phyloP scores from a whole-genome alignment of 64 coral and sea anemone species.

The Exaiptasia diaphana region DNA sequence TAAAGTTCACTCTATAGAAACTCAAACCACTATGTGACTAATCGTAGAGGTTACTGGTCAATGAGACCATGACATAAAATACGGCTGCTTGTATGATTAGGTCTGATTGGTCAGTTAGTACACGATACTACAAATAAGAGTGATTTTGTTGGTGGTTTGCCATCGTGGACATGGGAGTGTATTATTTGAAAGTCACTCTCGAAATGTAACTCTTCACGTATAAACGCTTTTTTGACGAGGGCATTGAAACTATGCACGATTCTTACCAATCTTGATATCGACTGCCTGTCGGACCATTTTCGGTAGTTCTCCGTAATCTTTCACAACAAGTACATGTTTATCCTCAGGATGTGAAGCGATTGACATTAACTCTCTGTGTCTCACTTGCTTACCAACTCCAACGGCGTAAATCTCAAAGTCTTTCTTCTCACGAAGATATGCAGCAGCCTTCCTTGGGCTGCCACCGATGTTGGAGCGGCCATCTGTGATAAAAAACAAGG shows the following conservation, averaged over 20 bases:
- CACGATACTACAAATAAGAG: no score
- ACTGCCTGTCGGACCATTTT: constrained; percentile 36
- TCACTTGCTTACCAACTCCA: constrained; percentile 52
- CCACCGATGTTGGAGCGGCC: constrained; percentile 81
- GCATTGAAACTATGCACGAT: neutral
- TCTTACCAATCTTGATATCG: constrained; percentile 56
- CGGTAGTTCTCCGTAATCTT: neutral
- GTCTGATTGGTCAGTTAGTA: no score
- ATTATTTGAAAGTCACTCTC: neutral
- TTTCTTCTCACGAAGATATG: neutral
- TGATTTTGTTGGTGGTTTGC: no score
- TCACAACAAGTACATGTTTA: constrained; percentile 46
- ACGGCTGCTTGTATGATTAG: no score
- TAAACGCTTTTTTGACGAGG: neutral
- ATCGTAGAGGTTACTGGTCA: no score
- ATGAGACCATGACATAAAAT: no score
- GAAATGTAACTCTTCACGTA: neutral
- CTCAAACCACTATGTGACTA: neutral
- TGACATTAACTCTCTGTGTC: constrained; percentile 29
- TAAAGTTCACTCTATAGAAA: neutral
- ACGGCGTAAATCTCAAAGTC: constrained; percentile 81
- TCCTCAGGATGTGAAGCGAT: constrained; percentile 57
- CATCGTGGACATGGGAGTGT: neutral
- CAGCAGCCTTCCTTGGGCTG: constrained; percentile 48
- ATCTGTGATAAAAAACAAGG: constrained; percentile 79